Base-by-base conservation (phyloP, 92 coral and sea anemone species). In the Siderastrea siderea region DNA sequence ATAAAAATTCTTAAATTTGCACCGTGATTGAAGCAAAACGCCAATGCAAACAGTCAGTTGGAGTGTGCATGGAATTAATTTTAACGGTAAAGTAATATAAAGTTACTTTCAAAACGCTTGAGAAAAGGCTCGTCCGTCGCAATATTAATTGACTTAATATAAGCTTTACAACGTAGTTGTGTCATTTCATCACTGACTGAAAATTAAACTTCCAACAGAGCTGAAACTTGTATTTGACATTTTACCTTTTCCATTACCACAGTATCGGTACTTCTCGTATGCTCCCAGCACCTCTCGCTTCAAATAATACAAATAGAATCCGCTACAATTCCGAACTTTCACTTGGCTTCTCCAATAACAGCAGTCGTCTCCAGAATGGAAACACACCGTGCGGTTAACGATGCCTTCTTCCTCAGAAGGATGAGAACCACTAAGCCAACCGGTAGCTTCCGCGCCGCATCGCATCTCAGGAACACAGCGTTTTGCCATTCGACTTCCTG, bases 361-460 rank as follows among this genome's bases (percentile, higher is more conserved):
- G 57, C 90, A 86, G 57, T 68, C 70, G 16, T 59, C 68, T 2
- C 68, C 66, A 51, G 38, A 77, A 17, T 68, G 55, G 58, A 86
- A 86, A 9, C 90, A 86, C 55, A 86, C 90, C 0, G 84, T 77
- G 76, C 90, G 84, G n/a, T 70, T 69, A 13, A 86, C 90, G 9
- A 57, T 26, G 60, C 83, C 84, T 16, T 86, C 74, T 2, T 66
- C n/a, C 14, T 8, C 16, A 61, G 65, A 5, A 16, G 90, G 90
- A 70, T 54, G 84, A 38, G 57, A 4, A 17, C 90, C 84, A 0
- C 68, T 53, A n/a, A 86, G 48, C 90, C 90, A 86, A 6, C 90
- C 90, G 52, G 69, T 5, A 4, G 67, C 54, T 15, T 64, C 50
- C 12, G 90, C 51, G 6, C 78, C 90, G 16, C 90, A 86, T 51